Percentiles rank a stretch among this genome's conserved stretches.
These are phyloP conservation scores for Eledona agricola DNA, from an alignment of 2,888 invertebrate species.

Conservation along the genomic window DNA sequence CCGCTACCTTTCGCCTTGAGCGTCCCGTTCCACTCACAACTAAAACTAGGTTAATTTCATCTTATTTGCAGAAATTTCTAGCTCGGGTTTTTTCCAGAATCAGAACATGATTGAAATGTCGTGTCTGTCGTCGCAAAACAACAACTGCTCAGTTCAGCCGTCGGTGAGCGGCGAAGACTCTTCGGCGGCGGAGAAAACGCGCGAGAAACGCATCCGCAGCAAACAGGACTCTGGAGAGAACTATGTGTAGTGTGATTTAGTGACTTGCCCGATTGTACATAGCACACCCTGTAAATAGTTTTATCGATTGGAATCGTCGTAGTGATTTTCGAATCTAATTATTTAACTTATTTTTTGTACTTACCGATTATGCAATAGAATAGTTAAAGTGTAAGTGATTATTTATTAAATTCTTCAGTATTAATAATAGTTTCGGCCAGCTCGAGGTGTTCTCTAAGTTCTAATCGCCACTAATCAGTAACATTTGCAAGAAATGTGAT, in stretches of 20 bases:
- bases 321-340: constrained; percentile 31
- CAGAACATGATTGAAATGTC: constrained; percentile 74
- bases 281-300: constrained; percentile 28
- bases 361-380: constrained; percentile 24
- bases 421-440: constrained; percentile 25
- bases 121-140: constrained; percentile 71
- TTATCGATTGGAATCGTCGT: constrained; percentile 25
- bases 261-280: constrained; percentile 36
- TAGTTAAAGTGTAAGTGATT: constrained; percentile 12
- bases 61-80: constrained; percentile 64
- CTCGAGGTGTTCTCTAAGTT: too few relatives aligned
- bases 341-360: constrained; percentile 40
- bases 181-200: constrained; percentile 39
- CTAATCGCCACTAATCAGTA: too few relatives aligned
- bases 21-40: too few relatives aligned
- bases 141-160: constrained; percentile 62
- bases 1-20: too few relatives aligned
- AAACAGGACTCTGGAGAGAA: constrained; percentile 45
- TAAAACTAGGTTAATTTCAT: constrained; percentile 63
- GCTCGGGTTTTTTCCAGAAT: constrained; percentile 65
- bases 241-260: constrained; percentile 42
- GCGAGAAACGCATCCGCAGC: constrained; percentile 41
- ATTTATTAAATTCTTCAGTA: constrained; percentile 36
- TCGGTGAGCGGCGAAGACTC: constrained; percentile 37
- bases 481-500: too few relatives aligned